phyloP scores from a whole-genome alignment of 2,113 vertebrate genomes.

The Proterorhinus semilunaris region DNA sequence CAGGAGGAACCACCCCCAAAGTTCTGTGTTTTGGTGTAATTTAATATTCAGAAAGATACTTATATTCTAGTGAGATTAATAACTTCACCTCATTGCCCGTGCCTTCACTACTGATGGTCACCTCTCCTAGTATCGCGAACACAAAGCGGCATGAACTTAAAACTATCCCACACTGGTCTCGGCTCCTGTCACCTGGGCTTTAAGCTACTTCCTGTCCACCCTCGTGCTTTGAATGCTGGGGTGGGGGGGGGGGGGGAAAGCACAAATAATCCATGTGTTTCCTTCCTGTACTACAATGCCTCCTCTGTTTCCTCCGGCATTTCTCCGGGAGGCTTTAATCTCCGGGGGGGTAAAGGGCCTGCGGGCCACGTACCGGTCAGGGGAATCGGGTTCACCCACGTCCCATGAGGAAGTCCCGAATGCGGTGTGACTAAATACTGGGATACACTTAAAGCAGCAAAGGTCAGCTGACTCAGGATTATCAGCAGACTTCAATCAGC shows the following conservation, averaged over 20 bases:
- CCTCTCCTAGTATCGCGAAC: no score
- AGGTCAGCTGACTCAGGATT: neutral
- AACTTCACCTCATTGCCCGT: no score
- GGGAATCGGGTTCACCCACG: slow-evolving; percentile 55
- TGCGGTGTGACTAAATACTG: slow-evolving; percentile 13
- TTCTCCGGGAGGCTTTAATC: slow-evolving; percentile 57
- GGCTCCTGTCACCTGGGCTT: slow-evolving; percentile 9
- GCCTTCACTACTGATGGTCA: no score
- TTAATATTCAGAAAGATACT: no score
- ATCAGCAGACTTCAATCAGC: no score
- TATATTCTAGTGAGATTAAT: no score
- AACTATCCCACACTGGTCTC: slow-evolving; percentile 15
- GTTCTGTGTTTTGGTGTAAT: no score
- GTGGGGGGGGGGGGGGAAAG: slow-evolving; percentile 2
- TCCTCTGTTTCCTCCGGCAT: slow-evolving; percentile 59
- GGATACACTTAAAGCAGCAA: slow-evolving; percentile 13
- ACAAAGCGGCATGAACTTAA: neutral
- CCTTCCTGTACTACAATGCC: slow-evolving; percentile 59
- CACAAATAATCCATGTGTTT: slow-evolving; percentile 59
- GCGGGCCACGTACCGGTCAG: slow-evolving; percentile 21
- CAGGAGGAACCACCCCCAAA: no score
- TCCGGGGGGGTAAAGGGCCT: slow-evolving; percentile 45
- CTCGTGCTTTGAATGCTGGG: slow-evolving; percentile 40
- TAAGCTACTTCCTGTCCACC: slow-evolving; percentile 53
- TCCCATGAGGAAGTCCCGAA: slow-evolving; percentile 41